Evolutionary conservation across 2,888 invertebrate species (phyloP).

Genomic region (Metallyticus violacea): DNA sequence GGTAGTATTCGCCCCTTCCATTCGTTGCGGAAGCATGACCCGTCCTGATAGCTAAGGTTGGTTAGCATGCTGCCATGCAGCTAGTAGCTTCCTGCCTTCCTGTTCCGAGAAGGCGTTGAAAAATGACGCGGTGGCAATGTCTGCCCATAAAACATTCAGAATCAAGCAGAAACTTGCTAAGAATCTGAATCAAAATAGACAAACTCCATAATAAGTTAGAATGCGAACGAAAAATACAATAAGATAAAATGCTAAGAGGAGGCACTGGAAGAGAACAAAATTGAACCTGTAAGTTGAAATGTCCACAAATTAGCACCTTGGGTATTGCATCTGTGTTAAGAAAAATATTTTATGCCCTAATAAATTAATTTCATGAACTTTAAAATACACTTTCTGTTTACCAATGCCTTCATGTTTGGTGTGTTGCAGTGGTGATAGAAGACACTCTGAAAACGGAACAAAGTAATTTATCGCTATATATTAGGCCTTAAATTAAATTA

Average conservation of each 20-base stretch:
- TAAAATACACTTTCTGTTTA: too few relatives aligned
- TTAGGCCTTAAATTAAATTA: too few relatives aligned
- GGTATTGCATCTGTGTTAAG: not conserved
- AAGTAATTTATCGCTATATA: too few relatives aligned
- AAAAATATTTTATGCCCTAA: not conserved
- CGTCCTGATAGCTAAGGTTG: too few relatives aligned
- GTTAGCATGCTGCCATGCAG: too few relatives aligned
- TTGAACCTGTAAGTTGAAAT: slow-evolving; percentile 81
- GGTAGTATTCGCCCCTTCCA: too few relatives aligned
- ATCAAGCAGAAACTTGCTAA: slow-evolving; percentile 98
- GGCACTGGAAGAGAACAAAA: slow-evolving; percentile 98
- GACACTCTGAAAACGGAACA: too few relatives aligned
- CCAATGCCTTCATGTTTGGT: too few relatives aligned
- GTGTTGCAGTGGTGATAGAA: too few relatives aligned
- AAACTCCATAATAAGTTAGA: slow-evolving; percentile 98
- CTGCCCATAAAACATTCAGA: slow-evolving; percentile 97
- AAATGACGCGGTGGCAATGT: slow-evolving; percentile 42
- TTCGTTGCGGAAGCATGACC: too few relatives aligned
- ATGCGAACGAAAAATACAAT: slow-evolving; percentile 99
- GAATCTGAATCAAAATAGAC: slow-evolving; percentile 97
- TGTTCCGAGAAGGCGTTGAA: too few relatives aligned
- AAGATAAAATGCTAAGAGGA: slow-evolving; percentile 96
- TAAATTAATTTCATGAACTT: not conserved
- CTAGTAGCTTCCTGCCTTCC: not conserved
- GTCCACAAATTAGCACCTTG: not conserved